Evolutionary conservation across 2,797 vertebrate genomes (phyloP).

Genomic region (Pseudomugil gertrudae): DNA sequence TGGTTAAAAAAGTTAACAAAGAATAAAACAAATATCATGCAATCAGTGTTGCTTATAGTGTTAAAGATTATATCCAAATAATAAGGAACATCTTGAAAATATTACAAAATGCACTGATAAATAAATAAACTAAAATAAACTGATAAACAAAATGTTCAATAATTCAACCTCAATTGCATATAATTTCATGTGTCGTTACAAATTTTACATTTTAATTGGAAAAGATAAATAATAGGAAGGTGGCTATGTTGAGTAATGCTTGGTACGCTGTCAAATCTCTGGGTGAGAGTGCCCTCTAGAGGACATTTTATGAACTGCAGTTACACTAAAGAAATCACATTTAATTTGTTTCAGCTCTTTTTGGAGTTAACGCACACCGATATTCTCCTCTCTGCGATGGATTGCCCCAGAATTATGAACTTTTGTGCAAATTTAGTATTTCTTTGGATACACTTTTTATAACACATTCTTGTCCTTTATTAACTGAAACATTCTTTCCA

Average conservation of each 20-base stretch:
- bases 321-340: too few species aligned
- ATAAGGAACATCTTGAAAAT: neutral
- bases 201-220: neutral
- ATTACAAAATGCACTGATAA: neutral
- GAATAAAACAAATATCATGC: neutral
- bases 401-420: conserved; percentile 33
- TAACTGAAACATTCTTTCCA: conserved; percentile 3
- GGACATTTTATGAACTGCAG: conserved; percentile 66
- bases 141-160: neutral
- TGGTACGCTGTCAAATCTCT: conserved; percentile 24
- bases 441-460: neutral
- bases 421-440: neutral
- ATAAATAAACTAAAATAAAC: neutral
- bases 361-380: neutral
- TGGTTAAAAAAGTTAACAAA: neutral
- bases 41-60: neutral
- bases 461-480: too few species aligned
- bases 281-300: conserved; percentile 69
- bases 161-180: neutral
- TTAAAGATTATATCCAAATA: neutral
- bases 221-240: neutral
- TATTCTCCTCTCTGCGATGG: neutral
- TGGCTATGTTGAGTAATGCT: neutral
- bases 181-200: neutral
- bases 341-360: too few species aligned